A percentile compares a stretch with the other conserved stretches of the same genome.
These are phyloP conservation scores for Clupea harengus DNA, from an alignment of 2,113 vertebrate species.

Conservation along the genomic window DNA sequence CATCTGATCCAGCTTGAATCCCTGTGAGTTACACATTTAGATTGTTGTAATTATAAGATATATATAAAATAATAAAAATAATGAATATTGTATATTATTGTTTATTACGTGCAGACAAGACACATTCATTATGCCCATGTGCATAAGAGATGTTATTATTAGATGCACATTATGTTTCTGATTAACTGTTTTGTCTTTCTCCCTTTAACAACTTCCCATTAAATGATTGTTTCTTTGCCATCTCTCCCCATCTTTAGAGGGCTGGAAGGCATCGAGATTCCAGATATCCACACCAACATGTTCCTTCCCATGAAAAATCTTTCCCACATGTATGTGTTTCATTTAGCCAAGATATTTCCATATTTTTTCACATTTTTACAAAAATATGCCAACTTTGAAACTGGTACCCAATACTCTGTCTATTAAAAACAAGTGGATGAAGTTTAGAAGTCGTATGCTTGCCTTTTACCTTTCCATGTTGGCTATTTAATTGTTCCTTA, in stretches of 20 bases:
- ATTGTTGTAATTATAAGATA: neutral
- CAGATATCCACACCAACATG: constrained; percentile 72
- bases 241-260: constrained; percentile 56
- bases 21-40: constrained; percentile 67
- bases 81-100: no score
- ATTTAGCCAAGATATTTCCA: neutral
- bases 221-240: neutral
- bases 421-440: no score
- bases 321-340: constrained; percentile 73
- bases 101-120: no score
- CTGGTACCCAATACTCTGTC: neutral
- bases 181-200: constrained; percentile 40
- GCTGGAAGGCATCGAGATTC: constrained; percentile 76
- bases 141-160: neutral
- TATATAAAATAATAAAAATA: neutral
- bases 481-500: neutral
- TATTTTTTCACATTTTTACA: neutral
- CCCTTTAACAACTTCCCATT: neutral
- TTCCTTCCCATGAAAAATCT: constrained; percentile 77
- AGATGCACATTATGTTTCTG: neutral
- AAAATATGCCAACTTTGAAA: no score
- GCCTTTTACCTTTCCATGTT: neutral
- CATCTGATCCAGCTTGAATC: constrained; percentile 75
- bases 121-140: no score
- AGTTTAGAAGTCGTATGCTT: neutral